A percentile compares a stretch with the other conserved stretches of the same genome.
Evolutionary conservation across 53 echinoderm and acorn worm genomes (phyloP).

Genomic region (Paracentrotus lividus): DNA sequence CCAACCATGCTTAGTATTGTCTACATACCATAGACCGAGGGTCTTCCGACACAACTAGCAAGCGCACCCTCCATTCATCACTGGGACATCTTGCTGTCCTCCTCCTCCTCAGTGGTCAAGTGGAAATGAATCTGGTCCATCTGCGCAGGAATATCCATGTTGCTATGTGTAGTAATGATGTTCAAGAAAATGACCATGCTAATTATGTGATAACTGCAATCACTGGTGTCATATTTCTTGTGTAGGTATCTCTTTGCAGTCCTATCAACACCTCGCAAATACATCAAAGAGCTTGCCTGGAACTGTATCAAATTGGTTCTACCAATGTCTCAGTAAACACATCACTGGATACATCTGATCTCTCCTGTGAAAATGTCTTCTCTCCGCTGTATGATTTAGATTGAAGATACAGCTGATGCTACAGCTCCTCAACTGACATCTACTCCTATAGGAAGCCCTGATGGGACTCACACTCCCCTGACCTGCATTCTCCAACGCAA

Average conservation of each 20-base stretch:
- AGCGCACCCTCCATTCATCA: too few species aligned
- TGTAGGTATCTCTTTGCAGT: constrained; percentile 23
- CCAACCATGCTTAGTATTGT: too few species aligned
- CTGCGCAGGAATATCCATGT: background rate
- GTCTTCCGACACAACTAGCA: too few species aligned
- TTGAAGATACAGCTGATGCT: background rate
- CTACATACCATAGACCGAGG: too few species aligned
- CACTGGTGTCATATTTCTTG: constrained; percentile 43
- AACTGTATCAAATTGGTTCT: constrained; percentile 8
- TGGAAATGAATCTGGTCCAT: constrained; percentile 19
- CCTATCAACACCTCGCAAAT: background rate
- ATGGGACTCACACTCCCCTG: background rate
- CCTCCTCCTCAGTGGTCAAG: constrained; percentile 23
- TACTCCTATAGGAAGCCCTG: background rate
- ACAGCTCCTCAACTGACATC: constrained; percentile 8
- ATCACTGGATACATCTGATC: background rate
- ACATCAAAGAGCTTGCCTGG: constrained; percentile 38
- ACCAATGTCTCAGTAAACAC: background rate
- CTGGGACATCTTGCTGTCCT: constrained; percentile 5
- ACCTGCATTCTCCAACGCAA: background rate
- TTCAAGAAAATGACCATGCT: background rate
- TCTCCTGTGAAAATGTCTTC: background rate
- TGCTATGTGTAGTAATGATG: background rate
- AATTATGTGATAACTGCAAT: background rate
- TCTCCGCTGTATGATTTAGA: background rate